Evolutionary conservation across 2,888 invertebrate genomes (phyloP).

Genomic region (Therioaphis trifolii): DNA sequence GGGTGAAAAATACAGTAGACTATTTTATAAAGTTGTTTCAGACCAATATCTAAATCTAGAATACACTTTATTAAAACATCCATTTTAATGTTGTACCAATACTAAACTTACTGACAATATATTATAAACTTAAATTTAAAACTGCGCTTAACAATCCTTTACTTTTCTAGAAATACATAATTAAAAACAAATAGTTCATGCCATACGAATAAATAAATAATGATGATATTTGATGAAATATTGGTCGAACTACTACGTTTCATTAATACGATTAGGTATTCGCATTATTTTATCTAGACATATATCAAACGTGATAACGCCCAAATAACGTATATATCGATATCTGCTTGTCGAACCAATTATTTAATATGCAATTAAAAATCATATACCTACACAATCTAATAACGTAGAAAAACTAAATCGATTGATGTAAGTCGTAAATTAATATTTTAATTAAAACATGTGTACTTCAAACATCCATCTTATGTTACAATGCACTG

Average conservation of each 20-base stretch:
- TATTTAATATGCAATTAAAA: neutral
- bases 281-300: too few relatives aligned
- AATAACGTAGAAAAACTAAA: neutral
- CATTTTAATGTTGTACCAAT: neutral
- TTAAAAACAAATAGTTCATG: neutral
- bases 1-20: neutral
- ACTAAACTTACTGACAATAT: conserved; percentile 11
- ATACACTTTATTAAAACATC: neutral
- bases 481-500: conserved; percentile 35
- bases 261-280: too few relatives aligned
- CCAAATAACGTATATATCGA: neutral
- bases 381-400: neutral
- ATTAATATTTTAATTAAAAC: neutral
- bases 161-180: neutral
- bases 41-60: conserved; percentile 2
- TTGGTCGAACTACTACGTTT: too few relatives aligned
- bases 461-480: conserved; percentile 15
- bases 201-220: neutral
- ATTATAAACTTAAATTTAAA: neutral
- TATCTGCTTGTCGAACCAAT: neutral
- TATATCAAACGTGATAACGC: neutral
- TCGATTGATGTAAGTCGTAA: neutral
- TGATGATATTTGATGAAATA: neutral
- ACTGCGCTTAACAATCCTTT: neutral
- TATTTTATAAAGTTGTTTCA: conserved; percentile 20